Conservation (phyloP, 1,140 invertebrate species). For the Cepaea nemoralis region DNA sequence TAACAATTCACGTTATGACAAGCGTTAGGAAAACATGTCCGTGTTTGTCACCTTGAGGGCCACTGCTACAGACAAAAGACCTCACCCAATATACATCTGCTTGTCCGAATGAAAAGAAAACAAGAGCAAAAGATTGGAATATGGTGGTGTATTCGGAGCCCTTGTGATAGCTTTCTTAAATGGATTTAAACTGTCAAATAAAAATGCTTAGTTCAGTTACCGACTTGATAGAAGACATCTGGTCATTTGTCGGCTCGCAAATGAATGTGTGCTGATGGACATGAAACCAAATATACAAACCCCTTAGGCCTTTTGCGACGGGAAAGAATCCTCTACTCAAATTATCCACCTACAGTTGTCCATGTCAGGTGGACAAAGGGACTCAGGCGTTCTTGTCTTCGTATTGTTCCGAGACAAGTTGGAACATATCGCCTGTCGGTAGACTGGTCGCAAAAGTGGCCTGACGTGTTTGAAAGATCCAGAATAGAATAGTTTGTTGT, state of each 20-base stretch:
- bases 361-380: background rate
- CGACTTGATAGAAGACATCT: background rate
- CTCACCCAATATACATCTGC: background rate
- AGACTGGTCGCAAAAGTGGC: background rate
- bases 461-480: background rate
- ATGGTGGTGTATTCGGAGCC: background rate
- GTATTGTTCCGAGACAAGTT: background rate
- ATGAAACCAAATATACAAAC: conserved; percentile 4
- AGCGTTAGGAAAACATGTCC: no score
- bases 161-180: background rate
- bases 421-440: background rate
- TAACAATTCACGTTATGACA: no score
- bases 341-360: background rate
- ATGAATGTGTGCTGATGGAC: background rate
- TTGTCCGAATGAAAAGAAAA: background rate
- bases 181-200: background rate
- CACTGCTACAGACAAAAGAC: background rate
- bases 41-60: no score
- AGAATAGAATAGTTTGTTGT: conserved; percentile 8
- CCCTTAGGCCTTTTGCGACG: background rate
- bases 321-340: background rate
- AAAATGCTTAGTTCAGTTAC: no score
- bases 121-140: background rate
- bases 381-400: background rate
- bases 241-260: background rate